Conservation (phyloP, 37 sponge, comb jelly and placozoan species). For the Crambe crambe region DNA sequence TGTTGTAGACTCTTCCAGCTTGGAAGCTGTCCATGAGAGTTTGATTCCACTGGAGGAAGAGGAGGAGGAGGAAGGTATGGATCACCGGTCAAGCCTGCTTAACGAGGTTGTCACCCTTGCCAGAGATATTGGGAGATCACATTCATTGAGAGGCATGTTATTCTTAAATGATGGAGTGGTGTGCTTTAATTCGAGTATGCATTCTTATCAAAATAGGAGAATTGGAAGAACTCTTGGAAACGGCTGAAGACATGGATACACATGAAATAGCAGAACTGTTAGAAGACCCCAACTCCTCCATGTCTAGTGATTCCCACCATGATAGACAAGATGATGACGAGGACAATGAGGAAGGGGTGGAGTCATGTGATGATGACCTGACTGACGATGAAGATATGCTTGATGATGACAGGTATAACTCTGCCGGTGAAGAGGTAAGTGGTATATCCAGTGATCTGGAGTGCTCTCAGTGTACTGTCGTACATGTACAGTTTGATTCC, state of each 20-base stretch:
- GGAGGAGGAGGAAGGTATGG: background rate
- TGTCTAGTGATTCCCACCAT: background rate
- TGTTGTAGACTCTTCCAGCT: background rate
- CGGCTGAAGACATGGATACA: conserved; percentile 27
- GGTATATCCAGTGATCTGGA: background rate
- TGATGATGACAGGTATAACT: conserved; percentile 83
- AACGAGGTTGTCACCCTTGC: conserved; percentile 37
- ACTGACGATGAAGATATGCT: conserved; percentile 26
- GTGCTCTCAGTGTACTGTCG: background rate
- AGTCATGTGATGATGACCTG: conserved; percentile 4
- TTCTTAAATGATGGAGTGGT: background rate
- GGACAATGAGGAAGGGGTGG: conserved; percentile 1
- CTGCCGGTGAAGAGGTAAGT: conserved; percentile 88
- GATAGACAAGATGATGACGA: background rate
- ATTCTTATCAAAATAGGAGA: background rate
- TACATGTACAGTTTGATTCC: too few species aligned
- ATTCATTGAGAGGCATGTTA: conserved; percentile 7
- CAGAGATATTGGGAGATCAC: conserved; percentile 31
- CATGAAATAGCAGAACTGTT: background rate
- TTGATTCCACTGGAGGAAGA: conserved; percentile 67
- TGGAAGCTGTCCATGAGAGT: conserved; percentile 52
- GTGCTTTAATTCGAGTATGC: background rate
- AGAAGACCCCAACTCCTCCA: background rate
- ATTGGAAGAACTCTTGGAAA: background rate
- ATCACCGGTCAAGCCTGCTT: background rate